These are phyloP conservation scores for Rhyacophila brunnea DNA, from an alignment of 1,140 invertebrate genomes.

Conservation along the genomic window DNA sequence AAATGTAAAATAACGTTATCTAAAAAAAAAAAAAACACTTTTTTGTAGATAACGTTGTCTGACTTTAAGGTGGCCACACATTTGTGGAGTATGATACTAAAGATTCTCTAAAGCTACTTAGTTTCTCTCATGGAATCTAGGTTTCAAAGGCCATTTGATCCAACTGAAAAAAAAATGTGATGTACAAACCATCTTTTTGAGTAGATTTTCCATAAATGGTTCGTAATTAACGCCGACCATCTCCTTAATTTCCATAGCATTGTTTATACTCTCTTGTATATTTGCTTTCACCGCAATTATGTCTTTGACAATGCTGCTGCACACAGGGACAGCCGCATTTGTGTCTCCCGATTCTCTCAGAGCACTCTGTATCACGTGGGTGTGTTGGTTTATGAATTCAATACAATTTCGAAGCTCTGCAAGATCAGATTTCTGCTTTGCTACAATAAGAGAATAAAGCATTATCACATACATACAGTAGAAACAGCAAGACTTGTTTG, in stretches of 20 bases:
- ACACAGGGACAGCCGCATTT: conserved; percentile 28
- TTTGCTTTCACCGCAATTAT: conserved; percentile 28
- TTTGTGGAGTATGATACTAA: no score
- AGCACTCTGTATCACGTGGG: conserved; percentile 30
- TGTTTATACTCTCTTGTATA: conserved; percentile 31
- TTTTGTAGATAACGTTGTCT: no score
- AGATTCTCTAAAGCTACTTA: no score
- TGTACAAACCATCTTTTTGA: conserved; percentile 31
- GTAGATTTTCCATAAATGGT: conserved; percentile 33
- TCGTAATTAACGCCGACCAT: conserved; percentile 28
- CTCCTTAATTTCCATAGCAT: conserved; percentile 30
- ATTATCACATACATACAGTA: no score
- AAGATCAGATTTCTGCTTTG: conserved; percentile 29
- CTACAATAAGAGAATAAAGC: conserved; percentile 11
- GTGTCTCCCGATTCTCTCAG: conserved; percentile 24
- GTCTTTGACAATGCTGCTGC: conserved; percentile 28
- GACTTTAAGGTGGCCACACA: no score
- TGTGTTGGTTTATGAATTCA: conserved; percentile 32
- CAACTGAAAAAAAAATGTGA: no score
- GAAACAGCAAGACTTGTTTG: no score
- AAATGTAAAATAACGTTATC: no score
- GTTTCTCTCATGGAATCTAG: no score
- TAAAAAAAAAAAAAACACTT: no score
- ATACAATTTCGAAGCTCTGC: conserved; percentile 31
- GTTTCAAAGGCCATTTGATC: no score